Base-by-base conservation (phyloP, 2,888 invertebrate genomes). In the Urechis unicinctus region DNA sequence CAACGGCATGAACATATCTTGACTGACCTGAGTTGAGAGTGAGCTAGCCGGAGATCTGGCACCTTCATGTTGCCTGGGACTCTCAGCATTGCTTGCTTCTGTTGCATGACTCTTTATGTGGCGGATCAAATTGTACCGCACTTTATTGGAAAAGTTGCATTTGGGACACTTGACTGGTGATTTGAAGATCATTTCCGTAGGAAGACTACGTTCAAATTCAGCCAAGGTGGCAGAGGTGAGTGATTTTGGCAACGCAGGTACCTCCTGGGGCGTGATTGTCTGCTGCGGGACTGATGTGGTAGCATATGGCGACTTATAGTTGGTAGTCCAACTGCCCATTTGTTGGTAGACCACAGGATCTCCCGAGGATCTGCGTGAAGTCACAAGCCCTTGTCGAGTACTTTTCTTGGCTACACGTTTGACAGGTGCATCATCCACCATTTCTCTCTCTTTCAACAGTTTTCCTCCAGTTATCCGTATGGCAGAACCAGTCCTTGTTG, bases 81-180 rank as follows among this genome's bases (percentile, higher is more conserved):
- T n/a, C n/a, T n/a, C n/a, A n/a, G n/a, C n/a, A n/a, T n/a, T n/a
- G n/a, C n/a, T n/a, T n/a, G 17, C 9, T 17, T 17, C 36, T 17
- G 36, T 13, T 9, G 36, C 36, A 42, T 60, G 60, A 17, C 48
- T 22, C 28, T 53, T 55, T 41, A 60, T 30, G 24, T 60, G 60
- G 28, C 53, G 43, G 31, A 58, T 25, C 0, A 60, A 36, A 41
- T 60, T 60, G 25, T 53, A 26, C 17, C 56, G 31, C 21, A 58
- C 60, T 24, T 55, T n/a, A 29, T 55, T 60, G 13, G 49, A 45
- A 45, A 56, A 60, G n/a, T 42, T 42, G 26, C 60, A 60, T 21
- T 45, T 42, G 5, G 60, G 60, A 53, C 60, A 60, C 25, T 58
- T 50, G 3, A 58, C 29, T 21, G 58, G 50, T 4, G 48, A 46